These are phyloP conservation scores for Eupithecia subumbrata DNA, from an alignment of 2,888 invertebrate species.

Conservation along the genomic window DNA sequence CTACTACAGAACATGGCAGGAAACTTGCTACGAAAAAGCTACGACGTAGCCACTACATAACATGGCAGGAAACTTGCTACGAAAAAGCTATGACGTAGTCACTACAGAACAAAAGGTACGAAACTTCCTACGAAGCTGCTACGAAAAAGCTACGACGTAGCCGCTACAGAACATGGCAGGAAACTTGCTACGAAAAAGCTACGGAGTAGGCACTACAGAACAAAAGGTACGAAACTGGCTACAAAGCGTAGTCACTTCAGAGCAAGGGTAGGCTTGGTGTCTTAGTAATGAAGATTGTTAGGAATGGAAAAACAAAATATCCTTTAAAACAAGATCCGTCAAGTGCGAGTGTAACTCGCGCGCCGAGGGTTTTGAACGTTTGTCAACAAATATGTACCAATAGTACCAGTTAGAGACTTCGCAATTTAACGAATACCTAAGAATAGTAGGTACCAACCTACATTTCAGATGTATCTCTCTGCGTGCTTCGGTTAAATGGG, in stretches of 20 bases:
- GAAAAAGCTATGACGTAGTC: not conserved
- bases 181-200: not conserved
- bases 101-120: not conserved
- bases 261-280: not conserved
- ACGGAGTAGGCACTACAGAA: not conserved
- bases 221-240: not conserved
- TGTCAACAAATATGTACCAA: too few relatives aligned
- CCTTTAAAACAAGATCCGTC: too few relatives aligned
- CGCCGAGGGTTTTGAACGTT: too few relatives aligned
- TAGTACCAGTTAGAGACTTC: too few relatives aligned
- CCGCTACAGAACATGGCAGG: not conserved
- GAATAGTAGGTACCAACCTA: too few relatives aligned
- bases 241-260: not conserved
- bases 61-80: not conserved
- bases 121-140: not conserved
- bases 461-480: too few relatives aligned
- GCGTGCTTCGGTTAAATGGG: too few relatives aligned
- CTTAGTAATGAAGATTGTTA: not conserved
- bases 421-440: too few relatives aligned
- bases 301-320: not conserved
- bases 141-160: not conserved
- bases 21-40: not conserved
- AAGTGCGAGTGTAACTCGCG: too few relatives aligned
- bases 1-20: too few relatives aligned
- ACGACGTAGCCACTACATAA: not conserved